Evolutionary conservation across 2,797 vertebrate genomes (phyloP).

Genomic region (Cheirogaleus major): DNA sequence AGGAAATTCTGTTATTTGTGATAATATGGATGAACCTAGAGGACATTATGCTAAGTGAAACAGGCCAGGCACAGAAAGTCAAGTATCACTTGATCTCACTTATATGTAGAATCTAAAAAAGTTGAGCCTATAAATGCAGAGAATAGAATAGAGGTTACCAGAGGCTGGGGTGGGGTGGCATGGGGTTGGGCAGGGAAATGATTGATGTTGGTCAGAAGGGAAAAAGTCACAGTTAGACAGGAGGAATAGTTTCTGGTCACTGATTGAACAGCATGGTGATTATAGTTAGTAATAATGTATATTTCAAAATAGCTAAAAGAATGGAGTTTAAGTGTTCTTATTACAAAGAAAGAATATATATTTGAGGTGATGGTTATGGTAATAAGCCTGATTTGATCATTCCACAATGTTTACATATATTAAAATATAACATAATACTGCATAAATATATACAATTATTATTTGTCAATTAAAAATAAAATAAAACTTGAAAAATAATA

Average conservation of each 20-base stretch:
- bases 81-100: neutral
- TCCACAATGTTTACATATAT: neutral
- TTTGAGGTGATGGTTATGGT: neutral
- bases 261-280: neutral
- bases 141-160: neutral
- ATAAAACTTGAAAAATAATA: neutral
- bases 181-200: neutral
- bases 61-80: neutral
- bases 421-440: neutral
- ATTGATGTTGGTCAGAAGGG: fast-evolving
- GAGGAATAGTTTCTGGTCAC: neutral
- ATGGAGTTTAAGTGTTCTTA: neutral
- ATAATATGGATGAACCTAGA: neutral
- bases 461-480: neutral
- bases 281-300: neutral
- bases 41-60: neutral
- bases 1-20: neutral
- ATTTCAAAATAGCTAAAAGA: neutral
- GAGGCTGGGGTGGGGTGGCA: neutral
- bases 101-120: neutral
- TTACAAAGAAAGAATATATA: neutral
- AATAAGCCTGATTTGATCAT: neutral
- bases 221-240: neutral
- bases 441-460: neutral
- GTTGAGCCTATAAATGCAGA: neutral